These are phyloP conservation scores for Burhinus oedicnemus DNA, from an alignment of 2,113 vertebrate species.

Conservation along the genomic window DNA sequence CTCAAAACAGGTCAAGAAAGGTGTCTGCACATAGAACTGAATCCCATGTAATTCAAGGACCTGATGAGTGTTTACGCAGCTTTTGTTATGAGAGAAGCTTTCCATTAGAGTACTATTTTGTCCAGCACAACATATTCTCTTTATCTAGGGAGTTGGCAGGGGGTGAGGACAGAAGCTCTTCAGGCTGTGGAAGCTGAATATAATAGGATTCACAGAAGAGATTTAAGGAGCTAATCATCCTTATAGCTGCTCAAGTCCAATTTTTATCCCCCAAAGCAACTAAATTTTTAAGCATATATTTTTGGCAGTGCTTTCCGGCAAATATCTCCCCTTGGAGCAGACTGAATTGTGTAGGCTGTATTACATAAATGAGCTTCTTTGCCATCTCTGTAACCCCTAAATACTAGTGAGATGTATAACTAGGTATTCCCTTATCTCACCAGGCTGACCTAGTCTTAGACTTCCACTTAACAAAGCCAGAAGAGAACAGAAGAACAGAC, in stretches of 20 bases:
- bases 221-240: constrained; percentile 54
- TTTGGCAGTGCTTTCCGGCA: constrained; percentile 22
- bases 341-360: background rate
- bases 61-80: background rate
- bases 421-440: background rate
- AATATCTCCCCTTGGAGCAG: background rate
- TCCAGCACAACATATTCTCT: background rate
- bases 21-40: background rate
- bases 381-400: background rate
- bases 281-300: constrained; percentile 44
- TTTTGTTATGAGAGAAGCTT: background rate
- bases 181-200: constrained; percentile 4
- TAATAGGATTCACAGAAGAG: constrained; percentile 38
- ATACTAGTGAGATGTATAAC: background rate
- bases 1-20: background rate
- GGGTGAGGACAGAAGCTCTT: background rate
- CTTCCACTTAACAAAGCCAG: background rate
- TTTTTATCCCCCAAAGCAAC: constrained; percentile 51
- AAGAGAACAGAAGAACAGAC: background rate
- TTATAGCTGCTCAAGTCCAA: constrained; percentile 39
- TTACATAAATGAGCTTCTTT: constrained; percentile 3
- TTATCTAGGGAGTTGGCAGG: background rate
- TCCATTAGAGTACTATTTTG: background rate
- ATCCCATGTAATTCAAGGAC: background rate
- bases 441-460: background rate